phyloP scores from a whole-genome alignment of 2,113 vertebrate species.

The Actenoides hombroni region DNA sequence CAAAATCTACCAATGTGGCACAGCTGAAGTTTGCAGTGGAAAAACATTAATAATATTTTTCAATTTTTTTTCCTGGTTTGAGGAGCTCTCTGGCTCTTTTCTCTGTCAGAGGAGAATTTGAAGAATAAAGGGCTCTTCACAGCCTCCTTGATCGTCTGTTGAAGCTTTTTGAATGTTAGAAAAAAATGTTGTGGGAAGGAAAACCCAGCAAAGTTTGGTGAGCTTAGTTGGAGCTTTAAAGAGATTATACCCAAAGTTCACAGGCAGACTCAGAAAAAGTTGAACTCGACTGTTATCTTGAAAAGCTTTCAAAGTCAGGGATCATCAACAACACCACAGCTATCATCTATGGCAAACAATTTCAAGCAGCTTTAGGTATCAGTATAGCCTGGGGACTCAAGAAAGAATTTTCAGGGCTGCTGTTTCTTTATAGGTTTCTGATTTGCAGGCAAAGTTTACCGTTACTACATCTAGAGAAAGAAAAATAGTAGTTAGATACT shows the following conservation, averaged over 20 bases:
- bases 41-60: background rate
- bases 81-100: background rate
- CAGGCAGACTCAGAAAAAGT: slow-evolving; percentile 62
- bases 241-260: slow-evolving; percentile 73
- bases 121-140: slow-evolving; percentile 42
- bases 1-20: background rate
- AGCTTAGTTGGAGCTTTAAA: slow-evolving; percentile 69
- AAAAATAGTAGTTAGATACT: background rate
- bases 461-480: background rate
- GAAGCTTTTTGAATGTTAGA: slow-evolving; percentile 55
- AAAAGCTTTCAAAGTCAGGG: slow-evolving; percentile 46
- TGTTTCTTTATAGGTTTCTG: slow-evolving; percentile 43
- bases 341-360: slow-evolving; percentile 62
- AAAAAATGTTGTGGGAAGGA: slow-evolving; percentile 33
- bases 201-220: slow-evolving; percentile 45
- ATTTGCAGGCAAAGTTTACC: slow-evolving; percentile 60
- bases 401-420: slow-evolving; percentile 35
- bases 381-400: slow-evolving; percentile 6
- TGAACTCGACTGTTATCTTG: slow-evolving; percentile 71
- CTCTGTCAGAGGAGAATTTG: background rate
- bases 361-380: slow-evolving; percentile 74
- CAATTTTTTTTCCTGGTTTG: background rate
- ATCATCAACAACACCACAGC: slow-evolving; percentile 60
- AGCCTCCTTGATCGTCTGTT: slow-evolving; percentile 31
- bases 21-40: background rate